A percentile compares a stretch with the other conserved stretches of the same genome.
These are phyloP conservation scores for Spialia ferax DNA, from an alignment of 2,888 invertebrate species.

Conservation along the genomic window DNA sequence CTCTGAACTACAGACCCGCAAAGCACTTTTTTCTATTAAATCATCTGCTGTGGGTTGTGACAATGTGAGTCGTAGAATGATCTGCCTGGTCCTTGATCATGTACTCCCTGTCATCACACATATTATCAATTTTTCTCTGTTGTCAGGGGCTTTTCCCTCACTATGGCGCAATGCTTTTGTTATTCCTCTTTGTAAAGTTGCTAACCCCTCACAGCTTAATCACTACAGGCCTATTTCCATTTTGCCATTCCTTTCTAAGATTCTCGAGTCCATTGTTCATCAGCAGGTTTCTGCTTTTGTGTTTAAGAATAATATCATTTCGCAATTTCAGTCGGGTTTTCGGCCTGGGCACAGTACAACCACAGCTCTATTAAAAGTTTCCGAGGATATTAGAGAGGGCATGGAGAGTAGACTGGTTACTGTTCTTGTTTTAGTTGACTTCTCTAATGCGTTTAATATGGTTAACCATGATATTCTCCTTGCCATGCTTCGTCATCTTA, in stretches of 20 bases:
- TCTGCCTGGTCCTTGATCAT: neutral
- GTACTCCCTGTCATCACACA: neutral
- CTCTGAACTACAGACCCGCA: neutral
- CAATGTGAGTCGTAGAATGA: constrained; percentile 9
- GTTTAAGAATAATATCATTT: neutral
- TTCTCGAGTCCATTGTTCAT: constrained; percentile 1
- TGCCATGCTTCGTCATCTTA: neutral
- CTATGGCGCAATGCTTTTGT: constrained; percentile 18
- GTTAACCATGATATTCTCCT: constrained; percentile 5
- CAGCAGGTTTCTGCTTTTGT: neutral
- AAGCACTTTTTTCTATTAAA: constrained; percentile 9
- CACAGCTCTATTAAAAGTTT: neutral
- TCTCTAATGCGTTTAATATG: constrained; percentile 17
- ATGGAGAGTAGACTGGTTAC: constrained; percentile 11
- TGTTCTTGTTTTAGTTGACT: constrained; percentile 6
- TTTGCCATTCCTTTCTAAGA: neutral
- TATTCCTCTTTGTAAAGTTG: constrained; percentile 9
- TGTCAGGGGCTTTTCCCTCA: neutral
- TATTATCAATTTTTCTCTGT: constrained; percentile 11
- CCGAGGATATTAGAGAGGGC: neutral
- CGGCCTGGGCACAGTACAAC: constrained; percentile 16
- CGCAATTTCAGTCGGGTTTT: constrained; percentile 11
- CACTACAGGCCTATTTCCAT: constrained; percentile 6
- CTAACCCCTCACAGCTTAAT: constrained; percentile 5
- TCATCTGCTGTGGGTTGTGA: constrained; percentile 19